phyloP scores from a whole-genome alignment of 2,888 invertebrate species.

The Apamea epomidion region DNA sequence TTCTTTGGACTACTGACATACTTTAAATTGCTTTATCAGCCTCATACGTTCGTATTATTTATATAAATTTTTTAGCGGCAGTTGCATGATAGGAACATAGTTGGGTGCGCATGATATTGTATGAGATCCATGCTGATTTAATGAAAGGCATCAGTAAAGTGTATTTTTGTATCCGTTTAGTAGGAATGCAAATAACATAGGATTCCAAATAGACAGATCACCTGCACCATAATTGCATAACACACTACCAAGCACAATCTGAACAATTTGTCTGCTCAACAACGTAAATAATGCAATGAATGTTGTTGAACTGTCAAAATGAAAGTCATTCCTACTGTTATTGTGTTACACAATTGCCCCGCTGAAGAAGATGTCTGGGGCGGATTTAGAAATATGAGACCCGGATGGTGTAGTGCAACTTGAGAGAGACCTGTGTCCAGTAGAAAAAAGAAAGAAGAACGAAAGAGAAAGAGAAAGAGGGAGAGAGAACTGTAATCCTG shows the following conservation, averaged over 20 bases:
- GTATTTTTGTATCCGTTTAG: too few species aligned
- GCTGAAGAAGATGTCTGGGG: not conserved
- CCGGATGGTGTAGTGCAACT: not conserved
- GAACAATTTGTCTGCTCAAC: too few species aligned
- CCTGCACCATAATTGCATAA: too few species aligned
- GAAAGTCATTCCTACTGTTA: too few species aligned
- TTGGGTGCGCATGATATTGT: not conserved
- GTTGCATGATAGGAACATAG: constrained; percentile 11
- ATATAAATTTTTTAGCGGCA: not conserved
- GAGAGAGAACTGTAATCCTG: not conserved
- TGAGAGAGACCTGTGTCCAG: not conserved
- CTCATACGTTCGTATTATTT: not conserved
- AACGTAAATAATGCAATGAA: too few species aligned
- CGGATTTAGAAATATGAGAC: not conserved
- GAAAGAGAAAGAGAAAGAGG: too few species aligned
- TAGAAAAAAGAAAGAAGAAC: not conserved
- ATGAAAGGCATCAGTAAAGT: not conserved
- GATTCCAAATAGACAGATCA: too few species aligned
- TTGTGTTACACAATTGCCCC: too few species aligned
- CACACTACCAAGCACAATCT: too few species aligned
- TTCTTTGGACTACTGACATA: constrained; percentile 41
- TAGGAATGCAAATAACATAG: too few species aligned
- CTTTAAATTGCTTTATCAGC: constrained; percentile 25
- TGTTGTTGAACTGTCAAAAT: too few species aligned
- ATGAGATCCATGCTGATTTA: too few species aligned